Evolutionary conservation across 2,113 vertebrate genomes (phyloP).

Genomic region (Brachypteracias leptosomus): DNA sequence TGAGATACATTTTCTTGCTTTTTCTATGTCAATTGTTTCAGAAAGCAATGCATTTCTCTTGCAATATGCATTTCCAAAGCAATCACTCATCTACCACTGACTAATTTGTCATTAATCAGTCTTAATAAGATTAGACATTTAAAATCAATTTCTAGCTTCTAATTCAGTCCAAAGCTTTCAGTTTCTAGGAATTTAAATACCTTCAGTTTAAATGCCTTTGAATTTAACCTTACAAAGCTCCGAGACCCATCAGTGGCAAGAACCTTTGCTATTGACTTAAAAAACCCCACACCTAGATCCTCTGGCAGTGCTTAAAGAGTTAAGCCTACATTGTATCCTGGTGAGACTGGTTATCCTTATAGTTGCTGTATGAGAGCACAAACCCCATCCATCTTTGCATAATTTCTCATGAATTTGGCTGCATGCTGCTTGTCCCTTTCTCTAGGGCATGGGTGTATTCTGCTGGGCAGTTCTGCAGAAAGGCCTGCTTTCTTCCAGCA

Average conservation of each 20-base stretch:
- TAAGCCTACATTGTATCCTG: not conserved
- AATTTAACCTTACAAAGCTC: not conserved
- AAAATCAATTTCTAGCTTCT: not conserved
- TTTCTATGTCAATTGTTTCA: not conserved
- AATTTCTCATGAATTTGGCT: not conserved
- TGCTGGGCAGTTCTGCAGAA: not conserved
- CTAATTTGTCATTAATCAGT: not conserved
- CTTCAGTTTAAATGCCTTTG: not conserved
- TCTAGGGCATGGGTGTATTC: not conserved
- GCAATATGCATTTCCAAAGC: not conserved
- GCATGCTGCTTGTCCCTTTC: not conserved
- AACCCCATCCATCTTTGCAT: not conserved
- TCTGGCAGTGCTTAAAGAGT: not conserved
- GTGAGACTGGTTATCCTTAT: not conserved
- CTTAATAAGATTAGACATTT: not conserved
- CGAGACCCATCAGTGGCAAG: not conserved
- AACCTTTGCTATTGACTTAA: not conserved
- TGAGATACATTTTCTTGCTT: not conserved
- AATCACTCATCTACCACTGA: not conserved
- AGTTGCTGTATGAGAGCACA: not conserved
- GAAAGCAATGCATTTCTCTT: not conserved
- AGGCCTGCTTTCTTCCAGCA: not conserved
- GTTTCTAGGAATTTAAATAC: not conserved
- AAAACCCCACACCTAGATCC: not conserved
- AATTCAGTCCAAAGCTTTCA: not conserved